phyloP scores from a whole-genome alignment of 2,888 invertebrate species.

The Spodoptera picta region DNA sequence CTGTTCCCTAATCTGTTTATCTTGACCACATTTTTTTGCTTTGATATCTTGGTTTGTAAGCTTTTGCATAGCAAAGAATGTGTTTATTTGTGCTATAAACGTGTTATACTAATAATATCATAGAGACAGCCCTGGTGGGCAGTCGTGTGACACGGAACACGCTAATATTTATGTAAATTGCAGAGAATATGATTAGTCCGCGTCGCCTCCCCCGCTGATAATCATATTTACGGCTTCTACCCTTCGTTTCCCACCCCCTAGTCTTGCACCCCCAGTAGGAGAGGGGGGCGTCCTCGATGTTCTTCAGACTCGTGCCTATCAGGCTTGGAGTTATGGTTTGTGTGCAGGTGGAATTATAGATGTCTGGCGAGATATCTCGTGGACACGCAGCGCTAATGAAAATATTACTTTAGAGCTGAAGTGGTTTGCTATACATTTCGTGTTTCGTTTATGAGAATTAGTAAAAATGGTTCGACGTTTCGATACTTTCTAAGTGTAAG shows the following conservation, averaged over 20 bases:
- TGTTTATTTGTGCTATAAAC: conserved; percentile 1
- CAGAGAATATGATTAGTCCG: conserved; percentile 88
- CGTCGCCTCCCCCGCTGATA: conserved; percentile 87
- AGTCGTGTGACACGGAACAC: conserved; percentile 86
- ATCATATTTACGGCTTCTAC: conserved; percentile 86
- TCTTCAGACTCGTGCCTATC: conserved; percentile 61
- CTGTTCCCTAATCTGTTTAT: no score
- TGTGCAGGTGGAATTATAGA: conserved; percentile 49
- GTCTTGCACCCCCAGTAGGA: conserved; percentile 28
- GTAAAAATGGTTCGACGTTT: no score
- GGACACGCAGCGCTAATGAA: conserved; percentile 29
- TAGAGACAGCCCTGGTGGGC: conserved; percentile 52
- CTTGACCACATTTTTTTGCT: no score
- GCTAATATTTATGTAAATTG: conserved; percentile 89
- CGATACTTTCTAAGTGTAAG: no score
- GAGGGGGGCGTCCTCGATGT: conserved; percentile 60
- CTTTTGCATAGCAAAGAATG: no score
- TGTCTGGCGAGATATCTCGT: conserved; percentile 34
- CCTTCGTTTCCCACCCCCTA: conserved; percentile 49
- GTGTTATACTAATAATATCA: conserved; percentile 14
- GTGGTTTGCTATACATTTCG: no score
- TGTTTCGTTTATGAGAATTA: no score
- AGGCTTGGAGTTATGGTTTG: conserved; percentile 44
- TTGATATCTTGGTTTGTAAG: no score
- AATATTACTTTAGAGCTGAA: conserved; percentile 15